Conservation (phyloP, 2,888 invertebrate species). For the Luperina testacea region DNA sequence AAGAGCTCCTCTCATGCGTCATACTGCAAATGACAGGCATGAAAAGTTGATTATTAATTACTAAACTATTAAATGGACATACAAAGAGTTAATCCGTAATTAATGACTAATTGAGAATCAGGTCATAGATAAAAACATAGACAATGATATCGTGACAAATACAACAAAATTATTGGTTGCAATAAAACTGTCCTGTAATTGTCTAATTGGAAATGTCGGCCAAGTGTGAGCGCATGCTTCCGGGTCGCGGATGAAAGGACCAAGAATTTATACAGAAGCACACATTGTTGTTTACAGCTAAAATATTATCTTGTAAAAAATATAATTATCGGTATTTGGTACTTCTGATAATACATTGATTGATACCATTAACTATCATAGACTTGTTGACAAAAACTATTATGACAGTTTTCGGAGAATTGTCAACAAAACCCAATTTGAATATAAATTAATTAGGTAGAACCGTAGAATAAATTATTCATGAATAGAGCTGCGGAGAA, state of each 20-base stretch:
- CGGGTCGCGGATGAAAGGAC: background rate
- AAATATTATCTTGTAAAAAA: background rate
- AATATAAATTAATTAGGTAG: slow-evolving; percentile 3
- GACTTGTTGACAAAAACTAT: background rate
- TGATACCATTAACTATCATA: background rate
- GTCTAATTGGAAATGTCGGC: slow-evolving; percentile 11
- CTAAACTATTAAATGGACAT: background rate
- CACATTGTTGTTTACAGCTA: background rate
- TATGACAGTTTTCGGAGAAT: slow-evolving; percentile 5
- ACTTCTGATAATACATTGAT: background rate
- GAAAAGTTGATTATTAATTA: slow-evolving; percentile 13
- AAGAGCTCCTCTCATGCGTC: slow-evolving; percentile 10
- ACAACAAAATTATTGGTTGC: slow-evolving; percentile 14
- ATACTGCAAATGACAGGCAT: background rate
- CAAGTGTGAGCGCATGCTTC: background rate
- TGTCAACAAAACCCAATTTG: background rate
- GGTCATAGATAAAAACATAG: slow-evolving; percentile 27
- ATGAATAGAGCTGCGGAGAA: background rate
- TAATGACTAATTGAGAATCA: slow-evolving; percentile 36
- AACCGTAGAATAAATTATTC: background rate
- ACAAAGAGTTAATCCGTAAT: slow-evolving; percentile 41
- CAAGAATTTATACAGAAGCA: background rate
- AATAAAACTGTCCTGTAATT: slow-evolving; percentile 30
- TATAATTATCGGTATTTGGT: background rate
- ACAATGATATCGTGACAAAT: slow-evolving; percentile 38